Conservation (phyloP, 2,797 vertebrate species). For the Microctenopoma steveboyesi region DNA sequence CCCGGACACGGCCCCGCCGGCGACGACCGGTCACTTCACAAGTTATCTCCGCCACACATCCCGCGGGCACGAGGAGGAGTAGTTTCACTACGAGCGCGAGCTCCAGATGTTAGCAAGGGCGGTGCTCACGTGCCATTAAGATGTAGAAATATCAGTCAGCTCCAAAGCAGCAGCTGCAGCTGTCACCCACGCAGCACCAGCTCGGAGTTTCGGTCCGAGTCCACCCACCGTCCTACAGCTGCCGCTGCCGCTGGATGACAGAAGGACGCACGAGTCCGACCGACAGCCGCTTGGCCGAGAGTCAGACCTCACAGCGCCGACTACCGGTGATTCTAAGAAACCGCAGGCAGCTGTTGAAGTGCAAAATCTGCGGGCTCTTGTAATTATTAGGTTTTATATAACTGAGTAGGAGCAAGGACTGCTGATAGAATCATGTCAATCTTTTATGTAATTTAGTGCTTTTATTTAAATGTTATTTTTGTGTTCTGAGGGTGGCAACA, state of each 20-base stretch:
- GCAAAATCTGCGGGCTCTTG: background rate
- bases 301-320: background rate
- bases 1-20: conserved; percentile 18
- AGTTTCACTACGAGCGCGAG: conserved; percentile 27
- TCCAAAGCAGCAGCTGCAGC: background rate
- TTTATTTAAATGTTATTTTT: too few species aligned
- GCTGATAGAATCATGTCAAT: background rate
- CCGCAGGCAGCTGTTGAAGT: background rate
- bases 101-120: conserved; percentile 34
- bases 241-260: conserved; percentile 38
- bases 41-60: conserved; percentile 32
- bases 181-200: background rate
- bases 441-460: background rate
- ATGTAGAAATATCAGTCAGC: background rate
- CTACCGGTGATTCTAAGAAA: background rate
- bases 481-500: too few species aligned
- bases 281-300: background rate
- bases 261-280: background rate
- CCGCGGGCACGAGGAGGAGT: conserved; percentile 12
- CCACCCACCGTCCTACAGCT: conserved; percentile 17
- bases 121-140: conserved; percentile 19
- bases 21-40: conserved; percentile 51
- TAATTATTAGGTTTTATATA: conserved; percentile 4
- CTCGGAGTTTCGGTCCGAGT: conserved; percentile 1
- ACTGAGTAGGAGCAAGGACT: background rate